Percentiles rank a stretch among this genome's conserved stretches.
Conservation (phyloP, 1,140 invertebrate genomes). For the Pentalonia nigronervosa region DNA sequence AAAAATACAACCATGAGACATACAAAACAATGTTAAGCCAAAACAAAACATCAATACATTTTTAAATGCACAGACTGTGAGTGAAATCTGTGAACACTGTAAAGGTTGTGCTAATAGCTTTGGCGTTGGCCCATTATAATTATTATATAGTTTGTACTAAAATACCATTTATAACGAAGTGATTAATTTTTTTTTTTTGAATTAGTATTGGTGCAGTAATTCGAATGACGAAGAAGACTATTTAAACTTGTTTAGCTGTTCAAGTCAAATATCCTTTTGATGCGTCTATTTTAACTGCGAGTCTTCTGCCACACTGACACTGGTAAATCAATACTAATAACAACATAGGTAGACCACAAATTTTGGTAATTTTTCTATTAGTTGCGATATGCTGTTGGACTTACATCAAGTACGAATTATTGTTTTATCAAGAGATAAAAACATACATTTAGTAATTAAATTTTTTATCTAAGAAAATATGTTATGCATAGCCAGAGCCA, state of each 20-base stretch:
- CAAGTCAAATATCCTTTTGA: neutral
- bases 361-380: neutral
- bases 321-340: neutral
- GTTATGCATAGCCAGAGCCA: too few species aligned
- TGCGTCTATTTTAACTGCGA: neutral
- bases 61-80: neutral
- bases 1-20: neutral
- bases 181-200: too few species aligned
- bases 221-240: neutral
- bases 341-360: neutral
- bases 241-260: neutral
- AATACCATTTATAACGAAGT: neutral
- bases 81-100: neutral
- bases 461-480: too few species aligned
- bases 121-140: neutral
- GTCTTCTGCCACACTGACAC: neutral
- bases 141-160: neutral
- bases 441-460: too few species aligned
- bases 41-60: neutral
- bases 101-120: neutral
- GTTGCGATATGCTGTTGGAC: too few species aligned
- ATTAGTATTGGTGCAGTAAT: neutral
- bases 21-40: neutral
- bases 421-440: too few species aligned
- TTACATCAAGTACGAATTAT: too few species aligned